phyloP scores from a whole-genome alignment of 30 jellyfish, hydroid and myxozoan genomes.

The Aurelia sp. region DNA sequence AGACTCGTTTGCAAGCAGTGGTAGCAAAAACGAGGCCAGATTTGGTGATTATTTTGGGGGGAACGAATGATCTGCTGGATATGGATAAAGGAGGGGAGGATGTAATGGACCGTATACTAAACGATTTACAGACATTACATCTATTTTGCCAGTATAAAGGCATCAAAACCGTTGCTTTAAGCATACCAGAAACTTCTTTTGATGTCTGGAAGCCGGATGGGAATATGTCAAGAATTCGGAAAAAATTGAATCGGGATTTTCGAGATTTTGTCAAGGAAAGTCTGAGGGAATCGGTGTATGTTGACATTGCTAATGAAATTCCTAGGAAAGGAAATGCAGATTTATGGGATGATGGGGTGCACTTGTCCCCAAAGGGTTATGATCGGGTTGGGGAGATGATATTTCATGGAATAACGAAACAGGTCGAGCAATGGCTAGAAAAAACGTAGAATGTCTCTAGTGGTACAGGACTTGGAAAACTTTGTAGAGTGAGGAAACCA shows the following conservation, averaged over 20 bases:
- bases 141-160: constrained; percentile 58
- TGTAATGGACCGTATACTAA: background rate
- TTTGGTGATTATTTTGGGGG: constrained; percentile 68
- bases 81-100: constrained; percentile 31
- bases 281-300: constrained; percentile 6
- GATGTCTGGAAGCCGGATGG: constrained; percentile 39
- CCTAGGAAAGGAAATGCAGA: constrained; percentile 25
- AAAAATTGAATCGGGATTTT: constrained; percentile 30
- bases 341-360: constrained; percentile 90
- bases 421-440: constrained; percentile 19
- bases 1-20: constrained; percentile 28
- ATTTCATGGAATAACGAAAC: constrained; percentile 22
- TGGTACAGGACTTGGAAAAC: too few species aligned
- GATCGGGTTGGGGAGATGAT: constrained; percentile 68
- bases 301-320: constrained; percentile 49
- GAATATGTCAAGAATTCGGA: constrained; percentile 34
- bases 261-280: constrained; percentile 27
- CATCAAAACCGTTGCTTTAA: constrained; percentile 67
- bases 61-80: constrained; percentile 79
- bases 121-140: constrained; percentile 54
- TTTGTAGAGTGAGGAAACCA: too few species aligned
- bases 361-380: constrained; percentile 80
- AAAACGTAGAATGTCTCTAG: background rate
- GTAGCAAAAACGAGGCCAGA: constrained; percentile 15
- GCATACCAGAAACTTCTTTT: constrained; percentile 75